Conservation (phyloP, 2,797 vertebrate genomes). For the Galagoides demidoff region DNA sequence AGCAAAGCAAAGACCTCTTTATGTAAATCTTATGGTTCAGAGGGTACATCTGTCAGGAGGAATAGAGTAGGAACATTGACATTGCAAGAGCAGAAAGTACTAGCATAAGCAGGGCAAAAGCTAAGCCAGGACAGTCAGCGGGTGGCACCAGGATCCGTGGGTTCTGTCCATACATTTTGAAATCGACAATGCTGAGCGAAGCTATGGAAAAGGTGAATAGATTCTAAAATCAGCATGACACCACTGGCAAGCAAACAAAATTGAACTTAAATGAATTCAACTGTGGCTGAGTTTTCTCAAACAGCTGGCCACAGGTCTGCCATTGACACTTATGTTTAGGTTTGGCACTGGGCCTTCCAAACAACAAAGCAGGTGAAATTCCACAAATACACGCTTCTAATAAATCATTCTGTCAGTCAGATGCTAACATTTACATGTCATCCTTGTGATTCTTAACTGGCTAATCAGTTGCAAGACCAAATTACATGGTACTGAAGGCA, state of each 20-base stretch:
- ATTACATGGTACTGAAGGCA: conserved; percentile 62
- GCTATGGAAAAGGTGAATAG: not conserved
- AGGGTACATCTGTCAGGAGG: not conserved
- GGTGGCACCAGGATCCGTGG: not conserved
- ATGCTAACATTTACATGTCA: conserved; percentile 67
- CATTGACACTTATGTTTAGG: conserved; percentile 20
- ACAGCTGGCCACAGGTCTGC: conserved; percentile 26
- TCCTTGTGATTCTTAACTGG: conserved; percentile 60
- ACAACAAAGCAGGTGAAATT: conserved; percentile 71
- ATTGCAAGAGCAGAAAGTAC: not conserved
- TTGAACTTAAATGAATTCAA: not conserved
- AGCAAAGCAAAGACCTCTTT: not conserved
- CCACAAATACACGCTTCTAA: conserved; percentile 31
- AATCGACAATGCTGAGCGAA: not conserved
- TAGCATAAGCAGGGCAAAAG: not conserved
- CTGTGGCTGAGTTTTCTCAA: conserved; percentile 20
- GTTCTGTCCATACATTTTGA: not conserved
- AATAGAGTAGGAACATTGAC: not conserved
- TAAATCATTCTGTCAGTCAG: conserved; percentile 72
- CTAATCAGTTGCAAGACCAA: conserved; percentile 72
- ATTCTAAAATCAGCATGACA: conserved; percentile 8
- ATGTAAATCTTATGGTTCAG: not conserved
- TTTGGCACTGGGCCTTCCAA: conserved; percentile 52
- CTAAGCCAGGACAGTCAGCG: not conserved
- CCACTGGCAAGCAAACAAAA: not conserved